Evolutionary conservation across 2,113 vertebrate genomes (phyloP).

Genomic region (Gambusia affinis): DNA sequence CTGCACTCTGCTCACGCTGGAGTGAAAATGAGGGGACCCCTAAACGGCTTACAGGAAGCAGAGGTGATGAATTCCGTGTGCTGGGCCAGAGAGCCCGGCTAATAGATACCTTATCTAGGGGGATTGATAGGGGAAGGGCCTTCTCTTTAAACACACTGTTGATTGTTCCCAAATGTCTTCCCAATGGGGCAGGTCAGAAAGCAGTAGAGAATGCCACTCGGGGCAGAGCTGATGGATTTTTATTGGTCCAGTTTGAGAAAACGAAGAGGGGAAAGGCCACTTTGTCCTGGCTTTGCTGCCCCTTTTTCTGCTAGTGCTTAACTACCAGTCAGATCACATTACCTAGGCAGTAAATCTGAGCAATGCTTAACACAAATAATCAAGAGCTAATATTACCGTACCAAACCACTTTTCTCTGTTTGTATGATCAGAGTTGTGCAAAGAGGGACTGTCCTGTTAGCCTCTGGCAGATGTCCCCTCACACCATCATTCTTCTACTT

Average conservation of each 20-base stretch:
- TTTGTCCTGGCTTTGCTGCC: slow-evolving; percentile 72
- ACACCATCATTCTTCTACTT: slow-evolving; percentile 44
- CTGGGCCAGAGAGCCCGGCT: slow-evolving; percentile 72
- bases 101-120: slow-evolving; percentile 93
- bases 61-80: slow-evolving; percentile 96
- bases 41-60: slow-evolving; percentile 87
- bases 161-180: slow-evolving; percentile 95
- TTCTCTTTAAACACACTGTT: slow-evolving; percentile 90
- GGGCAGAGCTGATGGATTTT: slow-evolving; percentile 72
- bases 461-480: slow-evolving; percentile 36
- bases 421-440: slow-evolving; percentile 71
- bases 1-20: slow-evolving; percentile 56
- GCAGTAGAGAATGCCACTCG: slow-evolving; percentile 48
- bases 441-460: slow-evolving; percentile 54
- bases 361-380: slow-evolving; percentile 77
- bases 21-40: slow-evolving; percentile 83
- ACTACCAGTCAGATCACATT: slow-evolving; percentile 77
- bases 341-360: slow-evolving; percentile 79
- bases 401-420: slow-evolving; percentile 70
- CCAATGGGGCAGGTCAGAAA: slow-evolving; percentile 75
- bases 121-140: slow-evolving; percentile 68
- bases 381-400: slow-evolving; percentile 73
- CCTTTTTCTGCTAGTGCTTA: slow-evolving; percentile 80
- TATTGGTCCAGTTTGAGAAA: slow-evolving; percentile 79
- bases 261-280: slow-evolving; percentile 69